Evolutionary conservation across 2,113 vertebrate species (phyloP).

Genomic region (Leptosomus discolor): DNA sequence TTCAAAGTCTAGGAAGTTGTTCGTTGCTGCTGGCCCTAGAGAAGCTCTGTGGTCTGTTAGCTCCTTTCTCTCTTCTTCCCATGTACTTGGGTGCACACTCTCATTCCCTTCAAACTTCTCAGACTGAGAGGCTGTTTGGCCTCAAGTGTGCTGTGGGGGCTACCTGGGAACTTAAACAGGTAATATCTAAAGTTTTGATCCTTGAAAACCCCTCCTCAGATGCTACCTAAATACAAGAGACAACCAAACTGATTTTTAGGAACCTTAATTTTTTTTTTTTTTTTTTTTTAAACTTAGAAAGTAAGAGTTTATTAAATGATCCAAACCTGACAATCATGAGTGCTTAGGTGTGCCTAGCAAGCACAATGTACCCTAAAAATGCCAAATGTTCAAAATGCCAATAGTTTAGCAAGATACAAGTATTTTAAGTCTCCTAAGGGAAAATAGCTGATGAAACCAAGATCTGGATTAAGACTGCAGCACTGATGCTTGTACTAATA

Average conservation of each 20-base stretch:
- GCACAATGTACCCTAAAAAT: background rate
- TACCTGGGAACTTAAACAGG: background rate
- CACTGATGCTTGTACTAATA: background rate
- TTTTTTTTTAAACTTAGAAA: background rate
- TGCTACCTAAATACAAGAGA: background rate
- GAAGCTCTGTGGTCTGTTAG: background rate
- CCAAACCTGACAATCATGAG: background rate
- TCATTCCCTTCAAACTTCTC: background rate
- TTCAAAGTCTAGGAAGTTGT: background rate
- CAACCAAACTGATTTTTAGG: background rate
- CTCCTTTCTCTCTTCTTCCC: background rate
- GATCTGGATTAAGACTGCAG: background rate
- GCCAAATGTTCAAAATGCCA: background rate
- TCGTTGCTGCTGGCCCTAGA: background rate
- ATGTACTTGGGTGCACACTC: accelerated
- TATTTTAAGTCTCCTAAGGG: background rate
- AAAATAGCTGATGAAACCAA: background rate
- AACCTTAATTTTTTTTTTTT: background rate
- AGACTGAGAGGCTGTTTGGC: background rate
- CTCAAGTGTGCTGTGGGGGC: background rate
- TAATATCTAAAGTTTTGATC: background rate
- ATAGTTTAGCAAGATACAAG: background rate
- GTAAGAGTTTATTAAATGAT: background rate
- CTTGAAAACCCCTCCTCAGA: background rate
- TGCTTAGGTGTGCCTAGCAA: background rate